phyloP scores from a whole-genome alignment of 2,797 vertebrate species.

The Onychomys leucogaster region DNA sequence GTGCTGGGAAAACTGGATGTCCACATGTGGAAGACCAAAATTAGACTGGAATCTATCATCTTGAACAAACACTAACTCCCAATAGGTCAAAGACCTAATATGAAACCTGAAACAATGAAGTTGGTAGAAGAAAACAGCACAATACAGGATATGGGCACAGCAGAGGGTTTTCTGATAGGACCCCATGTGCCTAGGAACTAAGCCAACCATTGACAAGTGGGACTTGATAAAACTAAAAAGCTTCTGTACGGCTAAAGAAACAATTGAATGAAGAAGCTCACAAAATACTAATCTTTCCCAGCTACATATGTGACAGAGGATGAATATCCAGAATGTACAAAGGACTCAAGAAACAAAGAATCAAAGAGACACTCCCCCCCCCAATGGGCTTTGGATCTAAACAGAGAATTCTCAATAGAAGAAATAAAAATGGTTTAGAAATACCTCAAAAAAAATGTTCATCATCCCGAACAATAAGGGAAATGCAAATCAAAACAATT shows the following conservation, averaged over 20 bases:
- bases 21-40: neutral
- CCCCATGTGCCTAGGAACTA: neutral
- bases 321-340: neutral
- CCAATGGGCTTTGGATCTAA: neutral
- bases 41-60: neutral
- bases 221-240: neutral
- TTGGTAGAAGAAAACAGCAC: neutral
- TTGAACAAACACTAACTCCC: neutral
- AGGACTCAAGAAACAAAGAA: neutral
- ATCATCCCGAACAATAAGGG: neutral
- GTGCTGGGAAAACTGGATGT: neutral
- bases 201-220: neutral
- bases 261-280: neutral
- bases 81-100: neutral
- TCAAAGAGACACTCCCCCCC: too few relatives aligned
- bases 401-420: neutral
- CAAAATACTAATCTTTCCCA: neutral
- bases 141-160: neutral
- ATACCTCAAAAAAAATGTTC: neutral
- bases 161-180: neutral
- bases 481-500: neutral
- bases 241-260: neutral
- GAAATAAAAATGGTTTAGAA: neutral
- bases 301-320: neutral
- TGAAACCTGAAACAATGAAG: neutral